phyloP scores from a whole-genome alignment of 2,888 invertebrate species.

The Gymnocheta viridis region DNA sequence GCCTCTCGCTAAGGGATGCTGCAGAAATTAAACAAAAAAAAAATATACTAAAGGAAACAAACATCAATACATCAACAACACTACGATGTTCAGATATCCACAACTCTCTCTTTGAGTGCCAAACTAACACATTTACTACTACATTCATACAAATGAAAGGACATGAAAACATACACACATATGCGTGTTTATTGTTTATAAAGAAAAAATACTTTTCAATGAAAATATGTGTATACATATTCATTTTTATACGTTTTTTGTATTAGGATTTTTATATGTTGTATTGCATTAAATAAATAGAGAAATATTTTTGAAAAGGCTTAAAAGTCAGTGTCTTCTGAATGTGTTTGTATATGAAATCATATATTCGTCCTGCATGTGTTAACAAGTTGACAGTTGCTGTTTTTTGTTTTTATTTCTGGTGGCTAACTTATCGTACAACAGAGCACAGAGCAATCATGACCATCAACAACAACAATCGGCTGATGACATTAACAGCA shows the following conservation, averaged over 20 bases:
- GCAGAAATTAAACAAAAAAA: constrained; percentile 10
- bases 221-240: neutral
- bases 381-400: constrained; percentile 58
- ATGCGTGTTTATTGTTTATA: neutral
- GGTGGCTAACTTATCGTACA: constrained; percentile 49
- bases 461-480: constrained; percentile 1
- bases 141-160: neutral
- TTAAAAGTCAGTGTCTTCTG: constrained; percentile 53
- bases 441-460: constrained; percentile 26
- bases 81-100: constrained; percentile 8
- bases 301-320: constrained; percentile 35
- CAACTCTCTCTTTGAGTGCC: constrained; percentile 8
- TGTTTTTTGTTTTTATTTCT: constrained; percentile 15
- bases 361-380: constrained; percentile 25
- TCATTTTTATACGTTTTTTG: neutral
- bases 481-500: constrained; percentile 20
- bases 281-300: constrained; percentile 18
- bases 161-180: neutral
- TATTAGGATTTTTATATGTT: neutral
- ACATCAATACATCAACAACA: constrained; percentile 28
- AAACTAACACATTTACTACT: neutral
- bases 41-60: constrained; percentile 19
- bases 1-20: constrained; percentile 57
- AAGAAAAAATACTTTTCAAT: neutral
- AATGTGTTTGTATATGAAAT: neutral